These are phyloP conservation scores for Apogon talboti DNA, from an alignment of 2,797 vertebrate species.

Conservation along the genomic window DNA sequence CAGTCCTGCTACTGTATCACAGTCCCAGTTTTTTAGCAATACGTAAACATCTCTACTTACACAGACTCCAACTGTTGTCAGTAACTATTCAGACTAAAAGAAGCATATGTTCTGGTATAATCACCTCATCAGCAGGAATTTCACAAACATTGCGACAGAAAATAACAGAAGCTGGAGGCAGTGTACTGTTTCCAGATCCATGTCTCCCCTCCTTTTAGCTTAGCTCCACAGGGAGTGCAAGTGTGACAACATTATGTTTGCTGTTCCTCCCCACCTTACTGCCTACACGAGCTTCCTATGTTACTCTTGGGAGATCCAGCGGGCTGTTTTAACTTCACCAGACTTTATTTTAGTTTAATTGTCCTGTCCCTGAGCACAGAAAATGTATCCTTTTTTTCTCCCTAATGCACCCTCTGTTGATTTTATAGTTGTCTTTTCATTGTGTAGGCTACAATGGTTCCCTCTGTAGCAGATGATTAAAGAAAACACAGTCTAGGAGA, in stretches of 20 bases:
- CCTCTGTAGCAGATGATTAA: slow-evolving; percentile 61
- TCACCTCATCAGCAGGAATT: slow-evolving; percentile 77
- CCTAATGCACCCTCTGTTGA: slow-evolving; percentile 65
- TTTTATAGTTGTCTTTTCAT: slow-evolving; percentile 56
- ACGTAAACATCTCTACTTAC: slow-evolving; percentile 29
- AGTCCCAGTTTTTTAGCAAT: not conserved
- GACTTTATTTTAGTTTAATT: slow-evolving; percentile 84
- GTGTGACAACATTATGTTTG: slow-evolving; percentile 77
- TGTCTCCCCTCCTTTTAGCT: slow-evolving; percentile 64
- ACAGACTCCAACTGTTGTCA: slow-evolving; percentile 19
- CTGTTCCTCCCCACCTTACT: slow-evolving; percentile 75
- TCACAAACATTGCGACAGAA: slow-evolving; percentile 64
- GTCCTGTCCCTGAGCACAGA: slow-evolving; percentile 71
- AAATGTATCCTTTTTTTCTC: slow-evolving; percentile 66
- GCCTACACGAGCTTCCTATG: slow-evolving; percentile 67
- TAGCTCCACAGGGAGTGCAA: slow-evolving; percentile 70
- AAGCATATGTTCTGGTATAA: slow-evolving; percentile 53
- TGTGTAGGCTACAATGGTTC: slow-evolving; percentile 40
- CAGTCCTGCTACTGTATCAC: slow-evolving; percentile 12
- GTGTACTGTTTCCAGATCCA: slow-evolving; percentile 70
- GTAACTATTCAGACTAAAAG: slow-evolving; percentile 43
- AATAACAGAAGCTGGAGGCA: slow-evolving; percentile 70
- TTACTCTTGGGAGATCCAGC: slow-evolving; percentile 70
- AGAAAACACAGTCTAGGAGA: slow-evolving; percentile 45
- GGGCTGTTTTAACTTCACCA: slow-evolving; percentile 74